A percentile compares a stretch with the other conserved stretches of the same genome.
These are phyloP conservation scores for Leptinotarsa haldemani DNA, from an alignment of 2,888 invertebrate genomes.

Conservation along the genomic window DNA sequence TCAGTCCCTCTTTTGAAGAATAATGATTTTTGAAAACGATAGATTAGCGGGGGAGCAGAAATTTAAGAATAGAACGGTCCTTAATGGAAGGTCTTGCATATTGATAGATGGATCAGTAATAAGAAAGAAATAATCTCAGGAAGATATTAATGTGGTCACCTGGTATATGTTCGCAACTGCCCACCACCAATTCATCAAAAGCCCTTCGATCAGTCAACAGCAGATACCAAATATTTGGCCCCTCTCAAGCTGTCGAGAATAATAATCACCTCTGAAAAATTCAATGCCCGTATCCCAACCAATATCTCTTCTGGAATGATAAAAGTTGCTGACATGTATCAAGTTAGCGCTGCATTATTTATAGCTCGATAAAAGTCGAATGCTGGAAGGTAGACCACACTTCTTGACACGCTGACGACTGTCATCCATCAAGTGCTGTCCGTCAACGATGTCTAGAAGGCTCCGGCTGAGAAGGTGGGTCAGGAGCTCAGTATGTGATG, in stretches of 20 bases:
- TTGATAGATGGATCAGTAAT: no score
- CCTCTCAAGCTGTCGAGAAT: slow-evolving; percentile 20
- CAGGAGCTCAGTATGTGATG: background rate
- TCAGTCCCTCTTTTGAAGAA: no score
- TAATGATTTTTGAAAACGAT: no score
- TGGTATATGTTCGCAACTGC: background rate
- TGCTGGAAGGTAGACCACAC: slow-evolving; percentile 39
- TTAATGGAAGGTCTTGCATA: no score
- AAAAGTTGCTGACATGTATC: slow-evolving; percentile 38
- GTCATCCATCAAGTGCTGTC: slow-evolving; percentile 28
- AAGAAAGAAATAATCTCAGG: no score
- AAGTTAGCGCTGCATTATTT: slow-evolving; percentile 42
- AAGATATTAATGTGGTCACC: background rate
- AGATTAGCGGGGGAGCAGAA: no score
- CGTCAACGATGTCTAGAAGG: slow-evolving; percentile 14
- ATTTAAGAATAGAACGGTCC: no score
- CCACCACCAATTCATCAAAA: background rate
- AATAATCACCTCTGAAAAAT: slow-evolving; percentile 27
- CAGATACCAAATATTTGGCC: slow-evolving; percentile 8
- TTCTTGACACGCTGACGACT: slow-evolving; percentile 32
- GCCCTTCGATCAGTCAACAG: background rate
- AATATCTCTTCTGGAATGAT: slow-evolving; percentile 31
- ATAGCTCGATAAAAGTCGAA: slow-evolving; percentile 35
- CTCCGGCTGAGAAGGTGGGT: slow-evolving; percentile 5
- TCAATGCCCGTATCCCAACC: slow-evolving; percentile 17